Base-by-base conservation (phyloP, 1,140 invertebrate genomes). In the Yoshiicerus persimilis region DNA sequence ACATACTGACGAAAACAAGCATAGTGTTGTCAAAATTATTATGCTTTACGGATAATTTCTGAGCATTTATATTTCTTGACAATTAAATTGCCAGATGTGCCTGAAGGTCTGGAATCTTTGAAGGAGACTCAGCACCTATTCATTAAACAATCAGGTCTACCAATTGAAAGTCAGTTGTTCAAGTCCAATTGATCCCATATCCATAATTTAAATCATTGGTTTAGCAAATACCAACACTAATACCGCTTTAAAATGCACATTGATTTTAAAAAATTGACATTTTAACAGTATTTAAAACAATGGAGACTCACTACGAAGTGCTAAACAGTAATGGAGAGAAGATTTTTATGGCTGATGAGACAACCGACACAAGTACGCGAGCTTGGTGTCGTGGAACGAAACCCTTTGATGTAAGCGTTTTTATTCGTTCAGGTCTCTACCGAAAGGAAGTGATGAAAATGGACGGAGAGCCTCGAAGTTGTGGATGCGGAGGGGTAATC, bases 81-180 rank as follows among this genome's bases (percentile, higher is more conserved):
- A n/a, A n/a, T n/a, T 32, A 20, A 77, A 47, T 39, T 86, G 80
- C 3, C 38, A 85, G 89, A 88, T 32, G 86, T 77, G 34, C 89
- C 87, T 10, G 86, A 90, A 84, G 89, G 89, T 20, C 34, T 90
- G n/a, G 89, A 89, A 41, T 47, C 83, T n/a, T 41, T 90, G 25
- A 34, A 75, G 23, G 84, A 87, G 39, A 87, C 88, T 2, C 25
- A 87, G 20, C 89, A 90, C 39, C 86, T 90, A 1, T 90, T 90
- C 39, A 88, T 90, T 16, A 90, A 90, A 70, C 89, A 90, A 86
- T 90, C 89, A 83, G 66, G 86, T 84, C 83, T 87, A 27, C 75
- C 86, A 32, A 89, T 88, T 23, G 89, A 90, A 88, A 87, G 89
- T 88, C 80, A 86, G 38, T 83, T 87, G 75, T 47, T 77, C 5